These are phyloP conservation scores for Aphodius granarius DNA, from an alignment of 2,888 invertebrate species.

Conservation along the genomic window DNA sequence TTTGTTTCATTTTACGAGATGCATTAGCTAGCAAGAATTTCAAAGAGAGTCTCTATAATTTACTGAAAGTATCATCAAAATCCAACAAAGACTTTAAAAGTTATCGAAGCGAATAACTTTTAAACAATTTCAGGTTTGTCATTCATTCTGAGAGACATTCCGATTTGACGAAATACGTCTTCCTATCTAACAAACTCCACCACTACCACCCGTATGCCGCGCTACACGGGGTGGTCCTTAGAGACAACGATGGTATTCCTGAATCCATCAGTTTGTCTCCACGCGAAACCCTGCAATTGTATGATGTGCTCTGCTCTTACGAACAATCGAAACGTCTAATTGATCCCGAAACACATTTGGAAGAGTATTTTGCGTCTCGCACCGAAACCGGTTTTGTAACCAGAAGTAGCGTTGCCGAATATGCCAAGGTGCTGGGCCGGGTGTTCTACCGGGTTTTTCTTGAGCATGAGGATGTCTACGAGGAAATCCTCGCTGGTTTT, in stretches of 20 bases:
- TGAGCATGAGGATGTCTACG: constrained; percentile 9
- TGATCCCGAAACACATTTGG: constrained; percentile 13
- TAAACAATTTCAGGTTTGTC: constrained; percentile 20
- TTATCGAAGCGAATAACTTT: too few species aligned
- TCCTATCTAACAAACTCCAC: constrained; percentile 22
- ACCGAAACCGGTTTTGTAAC: constrained; percentile 31
- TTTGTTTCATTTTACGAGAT: too few species aligned
- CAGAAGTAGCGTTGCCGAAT: constrained; percentile 30
- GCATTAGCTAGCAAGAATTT: too few species aligned
- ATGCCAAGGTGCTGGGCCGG: constrained; percentile 27
- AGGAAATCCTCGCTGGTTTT: constrained; percentile 8
- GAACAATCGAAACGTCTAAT: constrained; percentile 16
- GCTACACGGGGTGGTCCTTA: constrained; percentile 24
- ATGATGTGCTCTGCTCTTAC: constrained; percentile 27
- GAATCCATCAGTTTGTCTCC: constrained; percentile 31
- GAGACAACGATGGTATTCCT: constrained; percentile 31
- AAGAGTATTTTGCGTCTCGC: constrained; percentile 19
- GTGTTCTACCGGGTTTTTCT: constrained; percentile 25
- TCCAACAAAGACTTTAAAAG: too few species aligned
- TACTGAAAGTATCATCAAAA: too few species aligned
- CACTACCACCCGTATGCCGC: constrained; percentile 35
- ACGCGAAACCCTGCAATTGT: constrained; percentile 33
- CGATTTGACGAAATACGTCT: constrained; percentile 34
- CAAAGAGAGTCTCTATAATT: too few species aligned
- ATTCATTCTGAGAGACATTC: constrained; percentile 33